Evolutionary conservation across 1,140 invertebrate species (phyloP), one percentile per base, ranked within the genome.

Genomic region (Callitettix versicolor): DNA sequence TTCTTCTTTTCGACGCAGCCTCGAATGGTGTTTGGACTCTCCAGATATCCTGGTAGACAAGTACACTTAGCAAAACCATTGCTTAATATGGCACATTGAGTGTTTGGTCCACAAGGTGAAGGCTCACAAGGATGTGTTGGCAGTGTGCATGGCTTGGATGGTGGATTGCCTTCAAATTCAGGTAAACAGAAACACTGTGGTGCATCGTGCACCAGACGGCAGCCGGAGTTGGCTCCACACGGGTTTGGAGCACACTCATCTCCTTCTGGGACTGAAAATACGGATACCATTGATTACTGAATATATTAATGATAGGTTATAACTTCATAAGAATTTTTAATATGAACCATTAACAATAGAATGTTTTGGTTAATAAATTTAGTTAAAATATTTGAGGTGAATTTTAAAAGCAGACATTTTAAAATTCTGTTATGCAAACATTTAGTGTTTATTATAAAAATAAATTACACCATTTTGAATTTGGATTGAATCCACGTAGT

Each of bases 11-110:
- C 81, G 1, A 88, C 71, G 64, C 88, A 91, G 22, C 88, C 89
- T 65, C 87, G 76, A 41, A 92, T 82, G 0, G 89, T 91, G 62
- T 91, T 91, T 1, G 86, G 86, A 67, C 84, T 88, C 71, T 91
- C 89, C 12, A 91, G 75, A 65, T 80, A 91, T 17, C 87, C 87
- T 54, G 81, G 74, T 53, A 90, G 72, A 64, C 89, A 93, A 1
- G 86, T 90, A 66, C 90, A 94, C 68, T 91, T 89, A 0, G 88
- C 80, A 64, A 88, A 86, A 36, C 88, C 88, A 64, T 89, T 90
- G n/a, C 75, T 72, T 12, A 88, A 67, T 17, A 89, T 72, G 1
- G 84, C 76, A 64, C 90, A 93, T 64, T 89, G 83, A 2, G 90
- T 92, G 63, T 92, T 92, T 3, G 85, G 86, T 11, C 89, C 90